phyloP scores from a whole-genome alignment of 1,140 invertebrate species.

The Adoxophyes honmai region DNA sequence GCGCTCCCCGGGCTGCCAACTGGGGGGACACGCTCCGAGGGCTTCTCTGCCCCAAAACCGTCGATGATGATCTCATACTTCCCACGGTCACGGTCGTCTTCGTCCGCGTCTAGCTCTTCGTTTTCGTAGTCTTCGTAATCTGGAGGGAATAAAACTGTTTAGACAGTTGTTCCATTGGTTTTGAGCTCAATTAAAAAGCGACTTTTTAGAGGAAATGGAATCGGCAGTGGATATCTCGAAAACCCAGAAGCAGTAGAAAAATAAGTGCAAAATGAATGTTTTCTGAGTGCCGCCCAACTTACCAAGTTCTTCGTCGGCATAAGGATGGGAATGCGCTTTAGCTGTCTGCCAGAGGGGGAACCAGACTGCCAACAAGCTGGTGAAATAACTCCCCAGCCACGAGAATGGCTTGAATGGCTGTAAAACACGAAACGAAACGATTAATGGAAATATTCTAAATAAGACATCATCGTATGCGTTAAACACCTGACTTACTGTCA shows the following conservation, averaged over 20 bases:
- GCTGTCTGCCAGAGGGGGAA: slow-evolving; percentile 63
- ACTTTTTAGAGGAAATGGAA: too few species aligned
- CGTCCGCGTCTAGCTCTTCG: slow-evolving; percentile 66
- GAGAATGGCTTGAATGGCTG: slow-evolving; percentile 70
- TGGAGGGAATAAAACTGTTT: slow-evolving; percentile 19
- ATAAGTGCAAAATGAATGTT: too few species aligned
- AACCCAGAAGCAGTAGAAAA: too few species aligned
- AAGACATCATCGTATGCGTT: too few species aligned
- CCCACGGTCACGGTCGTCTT: slow-evolving; percentile 66
- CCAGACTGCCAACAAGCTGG: slow-evolving; percentile 63
- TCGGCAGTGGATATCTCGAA: too few species aligned
- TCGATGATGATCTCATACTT: slow-evolving; percentile 65
- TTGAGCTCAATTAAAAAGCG: too few species aligned
- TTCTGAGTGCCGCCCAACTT: slow-evolving; percentile 20
- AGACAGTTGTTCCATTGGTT: too few species aligned
- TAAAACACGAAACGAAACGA: slow-evolving; percentile 24
- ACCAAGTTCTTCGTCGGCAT: slow-evolving; percentile 69
- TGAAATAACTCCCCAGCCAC: slow-evolving; percentile 74
- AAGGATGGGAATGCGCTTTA: slow-evolving; percentile 44
- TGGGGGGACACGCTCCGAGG: slow-evolving; percentile 16
- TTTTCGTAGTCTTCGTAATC: slow-evolving; percentile 66
- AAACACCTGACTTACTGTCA: slow-evolving; percentile 45
- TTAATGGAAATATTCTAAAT: background rate
- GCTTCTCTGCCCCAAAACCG: slow-evolving; percentile 34
- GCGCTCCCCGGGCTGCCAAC: slow-evolving; percentile 17